Conservation (phyloP, 2,888 invertebrate genomes). For the Catocala sponsa region DNA sequence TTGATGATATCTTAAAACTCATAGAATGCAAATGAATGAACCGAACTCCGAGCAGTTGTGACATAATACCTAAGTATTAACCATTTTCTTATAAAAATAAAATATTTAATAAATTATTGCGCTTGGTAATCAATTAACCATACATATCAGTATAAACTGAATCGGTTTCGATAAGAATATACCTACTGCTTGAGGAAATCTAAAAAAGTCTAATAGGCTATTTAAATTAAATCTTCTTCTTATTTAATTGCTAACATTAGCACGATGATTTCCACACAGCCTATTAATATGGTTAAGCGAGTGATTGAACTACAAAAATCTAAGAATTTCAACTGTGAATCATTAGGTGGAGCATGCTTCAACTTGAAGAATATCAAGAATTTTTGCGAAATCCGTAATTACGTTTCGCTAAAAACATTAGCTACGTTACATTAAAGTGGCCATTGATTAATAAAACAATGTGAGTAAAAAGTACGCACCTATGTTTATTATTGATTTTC, state of each 20-base stretch:
- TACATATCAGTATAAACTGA: no score
- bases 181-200: no score
- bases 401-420: not conserved
- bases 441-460: not conserved
- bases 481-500: slow-evolving; percentile 55
- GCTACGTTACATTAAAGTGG: not conserved
- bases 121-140: no score
- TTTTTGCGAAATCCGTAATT: slow-evolving; percentile 2
- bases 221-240: not conserved
- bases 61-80: no score
- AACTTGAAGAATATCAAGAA: not conserved
- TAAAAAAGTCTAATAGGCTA: no score
- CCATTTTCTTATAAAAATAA: no score
- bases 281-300: not conserved
- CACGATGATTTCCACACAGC: not conserved
- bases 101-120: no score
- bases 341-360: slow-evolving; percentile 3
- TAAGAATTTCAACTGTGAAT: slow-evolving; percentile 10
- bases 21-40: no score
- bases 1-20: no score
- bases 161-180: no score
- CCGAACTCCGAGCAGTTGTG: no score
- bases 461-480: not conserved
- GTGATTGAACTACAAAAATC: slow-evolving; percentile 3
- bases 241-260: not conserved